These are phyloP conservation scores for Ahaetulla prasina DNA, from an alignment of 2,113 vertebrate genomes.

Conservation along the genomic window DNA sequence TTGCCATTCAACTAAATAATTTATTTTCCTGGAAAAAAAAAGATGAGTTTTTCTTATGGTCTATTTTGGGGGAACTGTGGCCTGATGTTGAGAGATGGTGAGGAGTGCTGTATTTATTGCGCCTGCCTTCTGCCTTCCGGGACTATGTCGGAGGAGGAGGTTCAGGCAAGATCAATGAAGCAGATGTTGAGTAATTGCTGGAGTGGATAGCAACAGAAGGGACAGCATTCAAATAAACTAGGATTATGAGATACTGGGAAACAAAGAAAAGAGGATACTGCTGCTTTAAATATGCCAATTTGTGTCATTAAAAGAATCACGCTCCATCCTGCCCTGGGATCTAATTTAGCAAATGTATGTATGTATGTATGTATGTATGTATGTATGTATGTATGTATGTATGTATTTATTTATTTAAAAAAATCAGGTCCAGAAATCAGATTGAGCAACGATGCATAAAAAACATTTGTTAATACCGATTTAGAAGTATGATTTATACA, in stretches of 20 bases:
- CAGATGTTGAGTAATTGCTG: not conserved
- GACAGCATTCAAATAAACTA: not conserved
- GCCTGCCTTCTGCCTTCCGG: not conserved
- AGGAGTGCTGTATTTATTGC: not conserved
- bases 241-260: not conserved
- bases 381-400: too few relatives aligned
- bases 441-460: not conserved
- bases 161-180: not conserved
- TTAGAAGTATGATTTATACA: not conserved
- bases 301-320: not conserved
- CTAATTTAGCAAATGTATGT: not conserved
- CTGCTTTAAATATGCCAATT: not conserved
- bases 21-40: not conserved
- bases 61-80: not conserved
- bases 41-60: not conserved
- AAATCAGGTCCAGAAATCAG: not conserved
- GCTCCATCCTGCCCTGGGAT: not conserved
- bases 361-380: too few relatives aligned
- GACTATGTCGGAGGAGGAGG: not conserved
- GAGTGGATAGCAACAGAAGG: not conserved
- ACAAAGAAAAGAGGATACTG: not conserved
- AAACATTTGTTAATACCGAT: not conserved
- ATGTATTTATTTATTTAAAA: not conserved
- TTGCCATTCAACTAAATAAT: not conserved
- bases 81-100: not conserved